Evolutionary conservation across 1,140 invertebrate genomes (phyloP), one percentile per base, ranked within the genome.

Genomic region (Paramacrobiotus metropolitanus): DNA sequence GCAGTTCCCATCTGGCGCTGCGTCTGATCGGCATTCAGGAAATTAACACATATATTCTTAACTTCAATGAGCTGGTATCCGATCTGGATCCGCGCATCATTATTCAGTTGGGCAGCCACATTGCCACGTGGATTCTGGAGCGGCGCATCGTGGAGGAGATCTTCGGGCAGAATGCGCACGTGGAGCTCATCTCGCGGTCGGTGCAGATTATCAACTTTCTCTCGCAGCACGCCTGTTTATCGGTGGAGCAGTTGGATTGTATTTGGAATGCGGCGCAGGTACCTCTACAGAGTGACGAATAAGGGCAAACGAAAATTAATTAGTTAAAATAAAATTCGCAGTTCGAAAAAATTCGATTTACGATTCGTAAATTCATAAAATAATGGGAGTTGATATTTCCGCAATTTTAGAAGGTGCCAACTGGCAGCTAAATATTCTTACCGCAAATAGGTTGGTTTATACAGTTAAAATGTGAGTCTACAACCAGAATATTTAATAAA

Each of bases 101-200:
- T 28, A 34, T 44, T 62, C 29, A 40, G 80, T 59, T 88, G 60
- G 87, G 87, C 0, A 83, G 86, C 63, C 80, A 83, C 62, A 77
- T 94, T 60, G 85, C 85, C 0, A 79, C 83, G 62, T 94, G 89
- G 89, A 72, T 95, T 2, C 83, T 87, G 0, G 81, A 83, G 59
- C 87, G 90, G 70, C 86, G 88, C 70, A 89, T 95, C 60, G 86
- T 94, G 66, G 84, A 88, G 67, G 87, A 93, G 69, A 82, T 94
- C 40, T 95, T 93, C 77, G 89, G 89, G 34, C 90, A 89, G 48
- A 94, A 94, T 78, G 76, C 93, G 61, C 90, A 94, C 75, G 87
- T 92, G 31, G 89, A 93, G 77, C 83, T 86, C 71, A 74, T 62
- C 29, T 9, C 40, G 34, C 34, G 60, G 64, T 59, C 62, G 29